Evolutionary conservation across 2,888 invertebrate species (phyloP).

Genomic region (Polymixis flavicincta): DNA sequence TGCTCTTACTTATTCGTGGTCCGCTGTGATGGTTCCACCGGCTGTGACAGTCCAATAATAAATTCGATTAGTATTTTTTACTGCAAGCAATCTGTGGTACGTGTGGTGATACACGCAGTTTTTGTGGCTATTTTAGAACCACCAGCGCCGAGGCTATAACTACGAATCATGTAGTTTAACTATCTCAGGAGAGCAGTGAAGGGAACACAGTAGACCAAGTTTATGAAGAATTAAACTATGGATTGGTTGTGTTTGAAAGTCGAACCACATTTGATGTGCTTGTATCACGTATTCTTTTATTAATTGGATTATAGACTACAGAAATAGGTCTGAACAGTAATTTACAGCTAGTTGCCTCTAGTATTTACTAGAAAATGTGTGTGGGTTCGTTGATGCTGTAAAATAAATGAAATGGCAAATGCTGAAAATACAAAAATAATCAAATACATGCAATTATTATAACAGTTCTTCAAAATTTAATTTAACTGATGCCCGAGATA

Average conservation of each 20-base stretch:
- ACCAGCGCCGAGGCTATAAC: conserved; percentile 21
- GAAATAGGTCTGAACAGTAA: no score
- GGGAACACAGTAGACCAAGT: conserved; percentile 16
- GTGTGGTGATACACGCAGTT: conserved; percentile 50
- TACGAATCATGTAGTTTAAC: conserved; percentile 54
- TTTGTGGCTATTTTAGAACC: conserved; percentile 49
- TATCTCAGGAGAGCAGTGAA: background rate
- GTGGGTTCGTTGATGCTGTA: background rate
- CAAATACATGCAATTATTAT: background rate
- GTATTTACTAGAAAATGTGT: background rate
- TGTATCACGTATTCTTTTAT: background rate
- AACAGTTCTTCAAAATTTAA: background rate
- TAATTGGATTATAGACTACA: no score
- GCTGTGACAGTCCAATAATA: conserved; percentile 45
- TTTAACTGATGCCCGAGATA: background rate
- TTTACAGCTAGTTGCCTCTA: background rate
- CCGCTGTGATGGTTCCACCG: conserved; percentile 16
- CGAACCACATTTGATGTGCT: background rate
- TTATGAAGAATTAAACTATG: no score
- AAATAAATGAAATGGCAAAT: background rate
- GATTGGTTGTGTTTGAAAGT: no score
- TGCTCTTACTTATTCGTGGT: background rate
- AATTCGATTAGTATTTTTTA: conserved; percentile 61
- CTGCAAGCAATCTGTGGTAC: conserved; percentile 52
- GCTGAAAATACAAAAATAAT: background rate